A percentile compares a stretch with the other conserved stretches of the same genome.
These are phyloP conservation scores for Phrynocephalus guinanensis DNA, from an alignment of 2,797 vertebrate species.

Conservation along the genomic window DNA sequence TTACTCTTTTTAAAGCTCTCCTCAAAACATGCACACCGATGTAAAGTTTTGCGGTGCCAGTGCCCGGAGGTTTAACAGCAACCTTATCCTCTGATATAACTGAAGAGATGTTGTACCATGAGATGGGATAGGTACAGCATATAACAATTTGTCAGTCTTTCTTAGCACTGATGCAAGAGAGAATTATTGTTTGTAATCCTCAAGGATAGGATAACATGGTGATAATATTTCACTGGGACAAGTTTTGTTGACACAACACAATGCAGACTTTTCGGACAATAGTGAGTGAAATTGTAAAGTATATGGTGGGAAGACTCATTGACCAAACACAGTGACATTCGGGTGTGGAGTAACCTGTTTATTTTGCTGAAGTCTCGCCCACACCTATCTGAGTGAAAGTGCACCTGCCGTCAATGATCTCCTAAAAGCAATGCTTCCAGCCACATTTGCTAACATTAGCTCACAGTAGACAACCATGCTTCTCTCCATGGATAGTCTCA, in stretches of 20 bases:
- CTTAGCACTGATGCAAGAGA: not conserved
- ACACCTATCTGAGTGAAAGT: constrained; percentile 4
- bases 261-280: constrained; percentile 23
- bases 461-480: not conserved
- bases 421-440: not conserved
- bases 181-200: not conserved
- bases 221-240: constrained; percentile 11
- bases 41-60: not conserved
- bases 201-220: not conserved
- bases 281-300: not conserved
- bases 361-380: not conserved
- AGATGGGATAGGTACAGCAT: not conserved
- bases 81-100: not conserved
- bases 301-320: not conserved
- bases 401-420: not conserved
- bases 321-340: constrained; percentile 4
- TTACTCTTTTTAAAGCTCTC: not conserved
- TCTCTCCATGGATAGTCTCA: not conserved
- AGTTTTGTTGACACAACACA: constrained; percentile 25
- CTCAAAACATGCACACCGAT: not conserved
- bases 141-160: not conserved
- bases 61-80: not conserved
- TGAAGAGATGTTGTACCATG: not conserved
- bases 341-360: not conserved
- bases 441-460: not conserved